Base-by-base conservation (phyloP, 1,140 invertebrate genomes). In the Micrasema minimum region DNA sequence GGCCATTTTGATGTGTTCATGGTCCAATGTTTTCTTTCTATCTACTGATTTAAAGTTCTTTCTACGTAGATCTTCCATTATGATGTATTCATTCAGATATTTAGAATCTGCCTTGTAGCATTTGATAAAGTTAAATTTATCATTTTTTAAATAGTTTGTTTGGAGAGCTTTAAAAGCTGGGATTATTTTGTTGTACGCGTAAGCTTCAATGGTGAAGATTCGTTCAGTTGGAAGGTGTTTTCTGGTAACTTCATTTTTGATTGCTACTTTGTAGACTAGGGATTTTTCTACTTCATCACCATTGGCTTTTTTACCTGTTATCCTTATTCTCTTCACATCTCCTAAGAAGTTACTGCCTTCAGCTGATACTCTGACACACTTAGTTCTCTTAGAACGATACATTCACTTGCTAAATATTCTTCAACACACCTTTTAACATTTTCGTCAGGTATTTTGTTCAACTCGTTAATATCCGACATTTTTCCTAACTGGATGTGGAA, bases 341-440 rank as follows among this genome's bases (percentile, higher is more conserved):
- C 66, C 66, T 18, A 67, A 41, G n/a, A 16, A 67, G 43, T 67
- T 67, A 41, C 37, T 67, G 7, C 66, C 66, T 14, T 67, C 26
- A 14, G 23, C 51, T 12, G 26, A 22, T 55, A 31, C 51, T 6
- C 26, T 4, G 26, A 31, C 9, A 14, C 23, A 35, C 26, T 35
- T 9, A 55, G n/a, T 35, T 55, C 22, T 12, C 22, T 26, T n/a
- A 11, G 26, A 14, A 31, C 11, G 14, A 55, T n/a, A 31, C 10
- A 11, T 35, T 55, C 51, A n/a, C 26, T 37, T 31, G 5, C 26
- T 3, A 55, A 31, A 16, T 26, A 55, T 16, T 55, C 23, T 55
- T 55, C 26, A 31, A 55, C 6, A 14, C 14, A 55, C n/a, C 31
- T 31, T 14, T 12, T 26, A 55, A 55, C 51, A 35, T 35, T 55